Evolutionary conservation across 2,888 invertebrate species (phyloP).

Genomic region (Ceratothoa steindachneri): DNA sequence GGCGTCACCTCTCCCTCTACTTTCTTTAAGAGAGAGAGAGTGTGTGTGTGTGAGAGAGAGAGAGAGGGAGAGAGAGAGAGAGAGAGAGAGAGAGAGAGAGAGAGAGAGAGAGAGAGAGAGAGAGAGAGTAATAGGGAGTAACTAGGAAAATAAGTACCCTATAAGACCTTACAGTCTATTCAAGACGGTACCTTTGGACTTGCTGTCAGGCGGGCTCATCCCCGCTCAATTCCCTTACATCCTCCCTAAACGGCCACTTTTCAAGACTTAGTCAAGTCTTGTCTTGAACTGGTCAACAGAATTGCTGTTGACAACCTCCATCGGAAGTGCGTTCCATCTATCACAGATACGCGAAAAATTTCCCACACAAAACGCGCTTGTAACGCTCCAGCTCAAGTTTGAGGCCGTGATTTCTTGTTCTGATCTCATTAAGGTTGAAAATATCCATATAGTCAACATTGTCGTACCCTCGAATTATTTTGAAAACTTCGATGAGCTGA

Average conservation of each 20-base stretch:
- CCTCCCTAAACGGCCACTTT: no score
- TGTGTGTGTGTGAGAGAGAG: neutral
- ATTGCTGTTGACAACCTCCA: neutral
- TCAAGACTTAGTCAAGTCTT: neutral
- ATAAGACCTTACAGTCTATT: neutral
- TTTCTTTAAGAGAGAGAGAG: neutral
- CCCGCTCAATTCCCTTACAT: no score
- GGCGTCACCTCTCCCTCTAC: no score
- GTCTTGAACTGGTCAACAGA: neutral
- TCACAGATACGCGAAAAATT: neutral
- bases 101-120: neutral
- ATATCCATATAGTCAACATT: neutral
- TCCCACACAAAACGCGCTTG: neutral
- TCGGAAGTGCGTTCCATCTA: neutral
- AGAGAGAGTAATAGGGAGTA: neutral
- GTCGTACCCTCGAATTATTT: neutral
- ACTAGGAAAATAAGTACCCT: neutral
- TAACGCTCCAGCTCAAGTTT: neutral
- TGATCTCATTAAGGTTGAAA: neutral
- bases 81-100: neutral
- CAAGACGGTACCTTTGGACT: neutral
- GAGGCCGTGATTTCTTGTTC: neutral
- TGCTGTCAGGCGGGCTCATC: neutral
- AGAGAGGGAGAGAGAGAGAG: neutral
- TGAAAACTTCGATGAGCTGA: neutral